Conservation (phyloP, 2,113 vertebrate genomes). For the Apteryx mantelli region DNA sequence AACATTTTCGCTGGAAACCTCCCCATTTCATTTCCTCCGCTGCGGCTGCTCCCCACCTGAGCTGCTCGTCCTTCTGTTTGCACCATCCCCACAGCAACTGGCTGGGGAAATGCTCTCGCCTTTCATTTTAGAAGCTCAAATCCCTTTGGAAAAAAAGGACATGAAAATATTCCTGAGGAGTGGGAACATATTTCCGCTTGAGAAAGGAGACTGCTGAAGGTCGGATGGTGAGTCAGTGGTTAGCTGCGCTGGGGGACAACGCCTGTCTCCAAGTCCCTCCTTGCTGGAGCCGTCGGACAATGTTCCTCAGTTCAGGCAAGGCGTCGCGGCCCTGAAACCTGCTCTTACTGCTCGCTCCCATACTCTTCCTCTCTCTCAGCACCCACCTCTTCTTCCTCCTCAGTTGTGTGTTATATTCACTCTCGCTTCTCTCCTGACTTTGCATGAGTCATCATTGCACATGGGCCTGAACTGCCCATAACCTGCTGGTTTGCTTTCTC, state of each 20-base stretch:
- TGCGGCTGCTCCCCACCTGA: background rate
- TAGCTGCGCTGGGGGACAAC: background rate
- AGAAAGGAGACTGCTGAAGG: background rate
- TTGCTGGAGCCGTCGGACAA: background rate
- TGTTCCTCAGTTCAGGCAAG: background rate
- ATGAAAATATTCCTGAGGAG: background rate
- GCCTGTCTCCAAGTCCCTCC: background rate
- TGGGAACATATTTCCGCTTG: background rate
- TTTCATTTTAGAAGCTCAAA: background rate
- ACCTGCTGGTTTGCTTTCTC: background rate
- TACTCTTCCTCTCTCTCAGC: background rate
- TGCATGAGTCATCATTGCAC: background rate
- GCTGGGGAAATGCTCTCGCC: background rate
- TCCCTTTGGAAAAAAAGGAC: background rate
- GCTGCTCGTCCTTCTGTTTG: background rate
- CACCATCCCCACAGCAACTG: background rate
- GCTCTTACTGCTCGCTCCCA: background rate
- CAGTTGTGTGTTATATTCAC: background rate
- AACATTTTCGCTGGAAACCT: background rate
- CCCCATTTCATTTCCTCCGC: background rate
- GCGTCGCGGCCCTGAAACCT: background rate
- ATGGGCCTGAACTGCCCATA: background rate
- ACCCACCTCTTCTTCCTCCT: background rate
- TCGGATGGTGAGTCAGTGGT: accelerated
- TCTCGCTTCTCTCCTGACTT: background rate